These are phyloP conservation scores for Mimachlamys varia DNA, from an alignment of 2,888 invertebrate genomes.

Conservation along the genomic window DNA sequence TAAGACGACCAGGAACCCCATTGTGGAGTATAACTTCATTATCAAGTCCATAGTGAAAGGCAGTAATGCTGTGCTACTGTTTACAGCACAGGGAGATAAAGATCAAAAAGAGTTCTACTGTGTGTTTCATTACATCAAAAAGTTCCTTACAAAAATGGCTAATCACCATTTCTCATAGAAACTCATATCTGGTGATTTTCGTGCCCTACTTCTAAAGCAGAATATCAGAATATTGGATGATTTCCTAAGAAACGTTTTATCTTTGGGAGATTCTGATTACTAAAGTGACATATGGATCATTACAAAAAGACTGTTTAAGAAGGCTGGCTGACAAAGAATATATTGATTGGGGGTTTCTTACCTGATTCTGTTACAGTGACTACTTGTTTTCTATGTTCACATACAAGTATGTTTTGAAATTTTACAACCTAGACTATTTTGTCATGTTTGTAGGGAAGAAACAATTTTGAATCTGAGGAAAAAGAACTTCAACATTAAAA, in stretches of 20 bases:
- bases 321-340: too few species aligned
- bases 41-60: constrained; percentile 44
- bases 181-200: background rate
- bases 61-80: constrained; percentile 36
- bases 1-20: constrained; percentile 38
- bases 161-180: constrained; percentile 56
- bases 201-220: background rate
- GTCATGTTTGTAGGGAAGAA: too few species aligned
- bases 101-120: constrained; percentile 59
- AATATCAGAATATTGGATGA: background rate
- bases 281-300: too few species aligned
- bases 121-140: constrained; percentile 64
- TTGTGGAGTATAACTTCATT: constrained; percentile 48
- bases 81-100: background rate
- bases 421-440: too few species aligned
- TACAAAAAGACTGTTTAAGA: too few species aligned
- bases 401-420: too few species aligned
- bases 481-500: too few species aligned
- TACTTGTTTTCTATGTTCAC: too few species aligned
- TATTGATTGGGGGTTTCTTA: too few species aligned
- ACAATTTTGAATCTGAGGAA: too few species aligned
- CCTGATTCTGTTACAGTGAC: too few species aligned
- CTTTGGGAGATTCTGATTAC: too few species aligned
- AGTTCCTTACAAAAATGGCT: constrained; percentile 57
- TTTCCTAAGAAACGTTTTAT: background rate